phyloP scores from a whole-genome alignment of 2,797 vertebrate species.

The Stomatorhinus walkeri region DNA sequence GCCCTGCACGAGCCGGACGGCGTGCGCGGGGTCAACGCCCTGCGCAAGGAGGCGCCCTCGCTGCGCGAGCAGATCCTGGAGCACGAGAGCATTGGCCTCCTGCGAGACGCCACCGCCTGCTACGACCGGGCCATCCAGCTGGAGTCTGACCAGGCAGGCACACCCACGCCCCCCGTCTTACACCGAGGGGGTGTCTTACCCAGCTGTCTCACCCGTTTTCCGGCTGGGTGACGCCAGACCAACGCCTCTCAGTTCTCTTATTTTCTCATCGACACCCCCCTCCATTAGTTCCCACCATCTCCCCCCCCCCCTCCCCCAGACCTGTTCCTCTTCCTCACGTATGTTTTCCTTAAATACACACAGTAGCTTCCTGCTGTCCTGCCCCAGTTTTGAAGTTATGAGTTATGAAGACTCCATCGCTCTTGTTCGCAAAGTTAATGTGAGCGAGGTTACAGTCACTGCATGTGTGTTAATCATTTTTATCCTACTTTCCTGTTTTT shows the following conservation, averaged over 20 bases:
- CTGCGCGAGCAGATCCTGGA: slow-evolving; percentile 95
- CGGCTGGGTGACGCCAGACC: background rate
- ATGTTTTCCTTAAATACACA: background rate
- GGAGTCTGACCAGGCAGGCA: slow-evolving; percentile 84
- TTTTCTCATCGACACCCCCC: background rate
- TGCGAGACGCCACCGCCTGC: slow-evolving; percentile 92
- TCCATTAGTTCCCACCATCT: background rate
- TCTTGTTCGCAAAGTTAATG: background rate
- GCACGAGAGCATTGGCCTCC: slow-evolving; percentile 90
- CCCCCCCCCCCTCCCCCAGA: background rate
- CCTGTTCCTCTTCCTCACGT: background rate
- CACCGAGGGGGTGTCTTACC: background rate
- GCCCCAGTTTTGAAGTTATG: background rate
- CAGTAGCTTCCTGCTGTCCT: background rate
- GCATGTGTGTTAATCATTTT: background rate
- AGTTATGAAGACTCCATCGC: background rate
- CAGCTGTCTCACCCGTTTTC: background rate
- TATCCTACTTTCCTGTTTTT: background rate
- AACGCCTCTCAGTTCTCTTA: background rate
- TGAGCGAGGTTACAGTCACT: background rate
- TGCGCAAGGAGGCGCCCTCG: slow-evolving; percentile 86
- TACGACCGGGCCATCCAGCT: slow-evolving; percentile 94
- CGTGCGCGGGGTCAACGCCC: slow-evolving; percentile 86
- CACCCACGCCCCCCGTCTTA: background rate
- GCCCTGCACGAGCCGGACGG: slow-evolving; percentile 97